Base-by-base conservation (phyloP, 1,140 invertebrate species). In the Drosophila lini region DNA sequence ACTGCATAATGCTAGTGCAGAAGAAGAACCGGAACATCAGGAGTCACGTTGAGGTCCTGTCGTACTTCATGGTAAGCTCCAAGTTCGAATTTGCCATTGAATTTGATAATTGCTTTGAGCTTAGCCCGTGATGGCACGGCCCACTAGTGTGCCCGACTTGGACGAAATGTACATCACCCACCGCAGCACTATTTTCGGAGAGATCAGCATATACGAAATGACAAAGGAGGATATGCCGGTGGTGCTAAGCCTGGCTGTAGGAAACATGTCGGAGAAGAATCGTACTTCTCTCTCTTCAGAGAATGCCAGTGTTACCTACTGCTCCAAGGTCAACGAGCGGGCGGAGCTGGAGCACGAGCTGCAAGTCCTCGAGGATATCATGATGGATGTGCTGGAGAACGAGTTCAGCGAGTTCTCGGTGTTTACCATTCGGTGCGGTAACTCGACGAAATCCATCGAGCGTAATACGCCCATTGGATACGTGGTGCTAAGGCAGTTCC, bases 361-460 rank as follows among this genome's bases (percentile, higher is more conserved):
- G 8, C 3, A 3, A 0, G 40, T 70, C 0, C 34, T 89, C 4
- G 45, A 69, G 2, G 16, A 55, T 3, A 82, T 90, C n/a, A 64
- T 91, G 31, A 40, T 50, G 7, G 78, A 90, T 52, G 83, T 91
- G 8, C 57, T 91, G 11, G 31, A 60, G 3, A 80, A 88, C 34
- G 48, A 62, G 7, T 34, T 36, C 9, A 88, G 56, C 15, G 74
- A 90, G 16, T 91, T 77, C 19, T 16, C 65, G 28, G 61, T 82
- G 0, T 79, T 80, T 16, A 91, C 90, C 40, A 91, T 91, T 53
- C 81, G 90, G 15, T 90, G 85, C 31, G 90, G 90, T 0, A 59
- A 89, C 34, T 89, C 90, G 0, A 61, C 62, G 3, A 76, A 57
- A n/a, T 36, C 81, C 1, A 69, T 61, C 11, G 32, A 56, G 0